Percentiles rank a stretch among this genome's conserved stretches.
These are phyloP conservation scores for Selene dorsalis DNA, from an alignment of 2,797 vertebrate species.

Conservation along the genomic window DNA sequence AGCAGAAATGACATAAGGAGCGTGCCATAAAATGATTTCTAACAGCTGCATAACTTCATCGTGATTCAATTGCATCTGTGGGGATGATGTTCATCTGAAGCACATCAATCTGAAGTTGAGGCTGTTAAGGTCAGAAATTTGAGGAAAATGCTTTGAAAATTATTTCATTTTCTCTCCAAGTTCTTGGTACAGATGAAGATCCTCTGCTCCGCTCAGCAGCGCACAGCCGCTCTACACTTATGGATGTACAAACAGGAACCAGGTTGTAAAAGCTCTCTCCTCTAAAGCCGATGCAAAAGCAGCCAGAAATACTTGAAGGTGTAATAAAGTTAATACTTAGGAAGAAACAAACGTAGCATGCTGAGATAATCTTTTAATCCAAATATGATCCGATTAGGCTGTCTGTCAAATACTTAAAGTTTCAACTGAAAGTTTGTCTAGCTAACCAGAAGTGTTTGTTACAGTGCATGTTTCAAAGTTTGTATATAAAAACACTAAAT, in stretches of 20 bases:
- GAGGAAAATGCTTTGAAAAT: background rate
- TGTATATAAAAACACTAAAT: background rate
- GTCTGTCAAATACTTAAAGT: conserved; percentile 33
- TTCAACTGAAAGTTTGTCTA: conserved; percentile 17
- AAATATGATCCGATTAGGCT: conserved; percentile 34
- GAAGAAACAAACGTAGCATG: conserved; percentile 38
- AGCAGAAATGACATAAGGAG: conserved; percentile 13
- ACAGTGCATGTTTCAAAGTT: background rate
- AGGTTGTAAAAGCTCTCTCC: conserved; percentile 11
- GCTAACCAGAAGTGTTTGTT: background rate
- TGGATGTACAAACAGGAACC: conserved; percentile 30
- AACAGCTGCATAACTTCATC: conserved; percentile 9
- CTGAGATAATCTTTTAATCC: conserved; percentile 58
- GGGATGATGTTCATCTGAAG: background rate
- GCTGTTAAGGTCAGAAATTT: background rate
- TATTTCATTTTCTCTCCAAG: background rate
- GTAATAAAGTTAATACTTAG: conserved; percentile 38
- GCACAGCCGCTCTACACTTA: background rate
- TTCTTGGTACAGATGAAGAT: background rate
- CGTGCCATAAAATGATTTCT: background rate
- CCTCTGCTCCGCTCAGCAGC: background rate
- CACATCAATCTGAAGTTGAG: background rate
- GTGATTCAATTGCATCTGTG: background rate
- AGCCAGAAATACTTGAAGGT: conserved; percentile 35
- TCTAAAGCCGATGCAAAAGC: conserved; percentile 14